Evolutionary conservation across 1,140 invertebrate genomes (phyloP).

Genomic region (Stegodyphus mimosarum): DNA sequence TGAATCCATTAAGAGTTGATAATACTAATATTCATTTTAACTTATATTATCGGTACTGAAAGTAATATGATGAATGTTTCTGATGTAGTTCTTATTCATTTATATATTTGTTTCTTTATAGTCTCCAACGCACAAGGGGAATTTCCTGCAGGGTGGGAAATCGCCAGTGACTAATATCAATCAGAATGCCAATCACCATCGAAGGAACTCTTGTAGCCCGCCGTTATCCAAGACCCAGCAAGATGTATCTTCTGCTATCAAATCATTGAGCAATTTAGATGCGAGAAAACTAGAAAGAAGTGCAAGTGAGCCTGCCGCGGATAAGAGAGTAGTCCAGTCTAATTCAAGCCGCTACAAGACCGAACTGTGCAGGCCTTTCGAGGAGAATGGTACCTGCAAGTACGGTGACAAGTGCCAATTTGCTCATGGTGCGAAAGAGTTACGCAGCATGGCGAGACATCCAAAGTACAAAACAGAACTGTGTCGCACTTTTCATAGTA

Average conservation of each 20-base stretch:
- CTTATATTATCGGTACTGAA: no score
- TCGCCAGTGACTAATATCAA: constrained; percentile 31
- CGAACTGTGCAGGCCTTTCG: constrained; percentile 95
- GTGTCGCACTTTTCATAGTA: constrained; percentile 96
- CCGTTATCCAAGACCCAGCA: constrained; percentile 37
- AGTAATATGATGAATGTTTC: no score
- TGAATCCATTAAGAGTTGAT: no score
- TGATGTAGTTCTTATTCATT: no score
- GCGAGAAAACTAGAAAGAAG: constrained; percentile 40
- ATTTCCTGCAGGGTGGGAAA: constrained; percentile 59
- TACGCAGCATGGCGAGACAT: constrained; percentile 91
- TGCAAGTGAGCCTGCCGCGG: constrained; percentile 1
- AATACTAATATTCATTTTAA: no score
- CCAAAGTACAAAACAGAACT: constrained; percentile 99
- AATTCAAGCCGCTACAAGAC: constrained; percentile 93
- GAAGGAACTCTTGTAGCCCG: constrained; percentile 31
- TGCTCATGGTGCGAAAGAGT: constrained; percentile 92
- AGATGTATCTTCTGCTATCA: neutral
- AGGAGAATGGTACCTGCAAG: constrained; percentile 95
- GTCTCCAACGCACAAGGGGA: constrained; percentile 59
- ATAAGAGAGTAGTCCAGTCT: neutral
- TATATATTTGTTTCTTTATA: constrained; percentile 19
- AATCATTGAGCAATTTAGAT: constrained; percentile 10
- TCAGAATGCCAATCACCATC: constrained; percentile 40
- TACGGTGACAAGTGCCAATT: constrained; percentile 99